Conservation (phyloP, 2,113 vertebrate genomes). For the Zeus faber region DNA sequence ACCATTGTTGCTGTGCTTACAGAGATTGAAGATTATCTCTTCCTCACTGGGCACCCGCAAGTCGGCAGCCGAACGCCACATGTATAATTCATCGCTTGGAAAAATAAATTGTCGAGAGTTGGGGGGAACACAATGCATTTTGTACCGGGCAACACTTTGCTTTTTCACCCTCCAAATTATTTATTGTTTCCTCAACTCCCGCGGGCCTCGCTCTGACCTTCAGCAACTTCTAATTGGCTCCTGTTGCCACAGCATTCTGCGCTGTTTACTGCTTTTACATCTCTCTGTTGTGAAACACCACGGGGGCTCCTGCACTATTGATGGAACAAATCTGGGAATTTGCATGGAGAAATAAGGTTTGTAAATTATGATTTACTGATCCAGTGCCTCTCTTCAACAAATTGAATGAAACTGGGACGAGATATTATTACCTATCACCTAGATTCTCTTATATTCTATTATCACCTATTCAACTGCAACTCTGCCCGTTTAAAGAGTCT, state of each 20-base stretch:
- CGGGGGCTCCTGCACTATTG: slow-evolving; percentile 34
- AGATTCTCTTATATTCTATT: too few relatives aligned
- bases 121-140: slow-evolving; percentile 80
- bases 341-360: too few relatives aligned
- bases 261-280: slow-evolving; percentile 31
- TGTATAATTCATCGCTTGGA: slow-evolving; percentile 83
- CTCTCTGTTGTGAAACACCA: slow-evolving; percentile 34
- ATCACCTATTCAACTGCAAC: too few relatives aligned
- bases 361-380: too few relatives aligned
- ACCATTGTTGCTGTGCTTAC: slow-evolving; percentile 74
- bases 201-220: slow-evolving; percentile 74
- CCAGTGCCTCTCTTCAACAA: too few relatives aligned
- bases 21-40: slow-evolving; percentile 77
- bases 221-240: slow-evolving; percentile 71
- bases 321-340: too few relatives aligned
- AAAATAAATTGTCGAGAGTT: slow-evolving; percentile 82
- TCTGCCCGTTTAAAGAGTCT: too few relatives aligned
- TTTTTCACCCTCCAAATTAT: slow-evolving; percentile 85
- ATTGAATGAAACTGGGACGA: too few relatives aligned
- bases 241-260: slow-evolving; percentile 41
- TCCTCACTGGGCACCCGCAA: slow-evolving; percentile 72
- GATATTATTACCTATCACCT: too few relatives aligned
- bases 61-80: slow-evolving; percentile 68
- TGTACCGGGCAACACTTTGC: slow-evolving; percentile 80
- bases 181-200: slow-evolving; percentile 75